A percentile compares a stretch with the other conserved stretches of the same genome.
Evolutionary conservation across 2,888 invertebrate genomes (phyloP).

Genomic region (Piscicola geometra): DNA sequence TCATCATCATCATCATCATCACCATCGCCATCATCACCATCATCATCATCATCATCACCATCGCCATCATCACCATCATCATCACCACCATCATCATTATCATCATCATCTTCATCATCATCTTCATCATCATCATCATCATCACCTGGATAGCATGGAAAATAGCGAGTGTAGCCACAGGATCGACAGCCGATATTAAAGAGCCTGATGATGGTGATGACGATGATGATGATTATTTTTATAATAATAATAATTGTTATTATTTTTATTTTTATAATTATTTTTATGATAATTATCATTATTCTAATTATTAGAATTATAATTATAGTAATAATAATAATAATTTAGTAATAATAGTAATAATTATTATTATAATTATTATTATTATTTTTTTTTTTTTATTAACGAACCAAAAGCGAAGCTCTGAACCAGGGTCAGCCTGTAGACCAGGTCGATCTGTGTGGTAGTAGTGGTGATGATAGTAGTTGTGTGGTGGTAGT

Average conservation of each 20-base stretch:
- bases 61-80: not conserved
- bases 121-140: not conserved
- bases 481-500: not conserved
- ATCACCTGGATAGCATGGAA: conserved; percentile 84
- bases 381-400: no score
- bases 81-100: not conserved
- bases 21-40: not conserved
- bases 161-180: conserved; percentile 96
- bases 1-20: no score
- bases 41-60: not conserved
- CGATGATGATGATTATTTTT: no score
- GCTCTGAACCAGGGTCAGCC: conserved; percentile 87
- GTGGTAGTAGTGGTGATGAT: conserved; percentile 38
- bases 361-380: no score
- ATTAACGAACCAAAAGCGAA: conserved; percentile 71
- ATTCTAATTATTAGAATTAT: no score
- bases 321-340: no score
- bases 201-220: conserved; percentile 64
- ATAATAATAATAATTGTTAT: no score
- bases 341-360: no score
- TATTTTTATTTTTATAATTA: no score
- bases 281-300: no score
- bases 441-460: conserved; percentile 69
- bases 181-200: conserved; percentile 95
- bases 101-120: not conserved